Conservation (phyloP, 2,113 vertebrate species). For the Burhinus oedicnemus region DNA sequence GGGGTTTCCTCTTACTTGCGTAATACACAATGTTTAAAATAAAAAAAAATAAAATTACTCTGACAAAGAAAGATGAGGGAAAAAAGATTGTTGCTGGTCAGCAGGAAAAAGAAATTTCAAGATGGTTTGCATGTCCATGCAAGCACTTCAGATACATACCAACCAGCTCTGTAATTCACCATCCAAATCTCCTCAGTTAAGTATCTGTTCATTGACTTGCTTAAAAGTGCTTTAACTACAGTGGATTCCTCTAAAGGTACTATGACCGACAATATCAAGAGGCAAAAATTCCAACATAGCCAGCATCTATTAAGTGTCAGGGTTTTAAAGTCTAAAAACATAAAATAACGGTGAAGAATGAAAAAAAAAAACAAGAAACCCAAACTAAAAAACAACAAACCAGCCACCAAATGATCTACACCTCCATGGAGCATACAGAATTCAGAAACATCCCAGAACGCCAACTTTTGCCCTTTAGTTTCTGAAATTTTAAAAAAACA, state of each 20-base stretch:
- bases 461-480: neutral
- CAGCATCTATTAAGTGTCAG: neutral
- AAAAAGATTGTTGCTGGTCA: neutral
- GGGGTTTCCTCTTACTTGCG: neutral
- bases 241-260: neutral
- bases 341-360: neutral
- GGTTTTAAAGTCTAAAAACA: neutral
- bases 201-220: neutral
- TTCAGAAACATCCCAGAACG: neutral
- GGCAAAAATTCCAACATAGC: neutral
- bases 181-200: neutral
- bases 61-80: neutral
- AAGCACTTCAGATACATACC: neutral
- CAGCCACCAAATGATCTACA: neutral
- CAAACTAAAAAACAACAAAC: neutral
- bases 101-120: neutral
- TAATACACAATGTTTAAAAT: neutral
- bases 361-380: neutral
- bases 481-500: neutral
- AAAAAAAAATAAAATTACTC: neutral
- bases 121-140: neutral
- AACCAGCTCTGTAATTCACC: neutral
- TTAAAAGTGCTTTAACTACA: neutral
- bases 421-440: neutral
- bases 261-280: neutral